Percentiles rank a stretch among this genome's conserved stretches.
These are phyloP conservation scores for Corythoichthys haematopterus DNA, from an alignment of 2,113 vertebrate species.

Conservation along the genomic window DNA sequence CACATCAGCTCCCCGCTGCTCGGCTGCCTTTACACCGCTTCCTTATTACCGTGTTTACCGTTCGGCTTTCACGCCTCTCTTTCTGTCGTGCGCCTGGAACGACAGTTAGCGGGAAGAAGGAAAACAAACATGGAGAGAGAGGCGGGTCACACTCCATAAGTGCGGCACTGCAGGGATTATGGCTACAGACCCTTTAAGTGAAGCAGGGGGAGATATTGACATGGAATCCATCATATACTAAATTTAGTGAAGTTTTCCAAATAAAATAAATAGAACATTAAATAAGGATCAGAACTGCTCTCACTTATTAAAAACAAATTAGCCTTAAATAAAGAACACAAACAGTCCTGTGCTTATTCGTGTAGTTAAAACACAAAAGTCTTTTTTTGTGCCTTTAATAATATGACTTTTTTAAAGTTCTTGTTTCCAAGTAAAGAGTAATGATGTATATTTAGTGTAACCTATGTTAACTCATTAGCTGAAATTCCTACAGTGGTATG, in stretches of 20 bases:
- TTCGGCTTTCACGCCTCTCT: constrained; percentile 83
- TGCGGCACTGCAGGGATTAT: constrained; percentile 11
- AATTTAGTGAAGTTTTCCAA: constrained; percentile 50
- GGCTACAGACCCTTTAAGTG: constrained; percentile 34
- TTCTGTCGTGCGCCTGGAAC: constrained; percentile 62
- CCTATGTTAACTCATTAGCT: no score
- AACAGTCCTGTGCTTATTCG: no score
- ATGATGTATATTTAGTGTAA: no score
- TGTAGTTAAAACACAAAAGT: no score
- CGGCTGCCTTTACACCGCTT: constrained; percentile 85
- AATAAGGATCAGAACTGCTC: neutral
- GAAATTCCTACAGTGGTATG: no score
- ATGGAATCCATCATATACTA: constrained; percentile 52
- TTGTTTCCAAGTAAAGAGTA: no score
- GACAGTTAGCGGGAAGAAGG: constrained; percentile 32
- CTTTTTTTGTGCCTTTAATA: no score
- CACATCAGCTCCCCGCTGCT: constrained; percentile 90
- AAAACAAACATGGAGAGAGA: constrained; percentile 62
- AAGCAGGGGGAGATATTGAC: constrained; percentile 54
- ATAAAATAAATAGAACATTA: neutral
- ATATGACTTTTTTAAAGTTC: no score
- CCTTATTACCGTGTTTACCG: constrained; percentile 89
- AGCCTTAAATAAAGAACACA: neutral
- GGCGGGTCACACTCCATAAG: constrained; percentile 61
- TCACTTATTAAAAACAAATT: neutral